Base-by-base conservation (phyloP, 2,797 vertebrate species). In the Lithobates pipiens region DNA sequence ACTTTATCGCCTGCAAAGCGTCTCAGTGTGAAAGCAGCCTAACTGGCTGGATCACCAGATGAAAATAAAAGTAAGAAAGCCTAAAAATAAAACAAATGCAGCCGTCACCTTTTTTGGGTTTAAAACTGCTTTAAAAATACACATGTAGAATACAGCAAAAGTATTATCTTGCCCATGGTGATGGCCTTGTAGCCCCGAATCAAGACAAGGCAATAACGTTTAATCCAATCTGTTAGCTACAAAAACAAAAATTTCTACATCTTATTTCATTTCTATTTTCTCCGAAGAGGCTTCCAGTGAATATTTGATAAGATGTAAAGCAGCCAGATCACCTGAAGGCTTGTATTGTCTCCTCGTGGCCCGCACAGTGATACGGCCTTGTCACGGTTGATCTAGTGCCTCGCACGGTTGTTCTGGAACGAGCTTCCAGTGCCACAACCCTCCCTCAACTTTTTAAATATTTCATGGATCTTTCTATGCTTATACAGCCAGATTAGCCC, bases 261-360 rank as follows among this genome's bases (percentile, higher is more conserved):
- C 44, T 11, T 25, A 61, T 83, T 77, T 21, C 13, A 8, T 67
- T 23, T 39, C 11, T 78, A 16, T 71, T 71, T 54, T 71, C 67
- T 67, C 23, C 1, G 65, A 77, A 25, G n/a, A 36, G 18, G 67
- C 76, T 44, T 68, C 34, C 4, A 25, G 76, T 84, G 32, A 77
- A 78, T 84, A 71, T 84, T 63, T 70, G 63, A 83, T 83, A 65
- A 76, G 73, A 71, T 67, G 42, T 32, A 78, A 65, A 76, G 27
- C 65, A 18, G 23, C 65, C 67, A n/a, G 21, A 42, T 76, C 74
- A 84, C 82, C 82, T 71, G 57, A n/a, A 77, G 82, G 76, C 50
- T 44, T 34, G 3, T 5, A 54, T 77, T 54, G 34, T 44, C 44
- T 44, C 34, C 50, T 2, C 18, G 4, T 63, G 21, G 65, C 61